Conservation (phyloP, 2,113 vertebrate species). For the Cyanistes caeruleus region DNA sequence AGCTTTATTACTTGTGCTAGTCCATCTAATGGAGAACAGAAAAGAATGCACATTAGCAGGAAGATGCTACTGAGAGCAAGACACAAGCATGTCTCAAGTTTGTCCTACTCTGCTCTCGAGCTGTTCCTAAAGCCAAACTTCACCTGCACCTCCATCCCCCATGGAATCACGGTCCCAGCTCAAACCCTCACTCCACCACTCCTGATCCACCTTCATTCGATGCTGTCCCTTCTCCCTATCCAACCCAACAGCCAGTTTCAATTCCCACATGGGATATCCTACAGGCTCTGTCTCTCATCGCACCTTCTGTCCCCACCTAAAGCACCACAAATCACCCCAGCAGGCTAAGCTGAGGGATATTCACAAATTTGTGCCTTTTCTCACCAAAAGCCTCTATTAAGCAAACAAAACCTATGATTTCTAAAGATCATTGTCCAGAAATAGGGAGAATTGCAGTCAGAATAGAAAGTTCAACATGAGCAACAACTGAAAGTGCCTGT, state of each 20-base stretch:
- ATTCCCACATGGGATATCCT: neutral
- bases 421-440: neutral
- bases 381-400: neutral
- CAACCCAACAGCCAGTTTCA: neutral
- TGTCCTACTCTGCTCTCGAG: neutral
- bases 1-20: neutral
- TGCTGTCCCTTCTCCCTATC: neutral
- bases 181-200: neutral
- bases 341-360: neutral
- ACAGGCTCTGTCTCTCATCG: rapidly evolving
- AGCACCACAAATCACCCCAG: neutral
- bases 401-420: neutral
- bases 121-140: rapidly evolving
- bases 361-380: neutral
- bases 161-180: neutral
- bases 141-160: neutral
- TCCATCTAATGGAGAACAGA: neutral
- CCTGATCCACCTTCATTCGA: rapidly evolving
- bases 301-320: neutral
- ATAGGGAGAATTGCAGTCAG: neutral
- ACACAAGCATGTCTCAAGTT: neutral
- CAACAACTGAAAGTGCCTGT: neutral
- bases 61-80: neutral
- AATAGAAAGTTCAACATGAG: neutral
- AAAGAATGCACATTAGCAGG: neutral